phyloP scores from a whole-genome alignment of 2,888 invertebrate species.

The Lymantria monacha region DNA sequence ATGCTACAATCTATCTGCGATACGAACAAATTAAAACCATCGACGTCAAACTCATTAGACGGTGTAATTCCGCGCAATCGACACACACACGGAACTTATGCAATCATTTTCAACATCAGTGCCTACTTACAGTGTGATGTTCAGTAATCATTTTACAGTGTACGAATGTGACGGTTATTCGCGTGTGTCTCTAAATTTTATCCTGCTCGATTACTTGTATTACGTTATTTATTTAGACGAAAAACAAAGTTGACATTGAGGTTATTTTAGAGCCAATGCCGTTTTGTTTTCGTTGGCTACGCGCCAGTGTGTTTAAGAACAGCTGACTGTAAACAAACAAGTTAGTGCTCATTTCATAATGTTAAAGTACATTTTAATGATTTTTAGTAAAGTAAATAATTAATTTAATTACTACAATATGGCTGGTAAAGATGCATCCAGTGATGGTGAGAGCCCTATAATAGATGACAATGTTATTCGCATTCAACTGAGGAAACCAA shows the following conservation, averaged over 20 bases:
- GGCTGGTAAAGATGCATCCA: constrained; percentile 58
- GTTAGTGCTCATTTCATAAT: constrained; percentile 52
- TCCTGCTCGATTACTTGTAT: constrained; percentile 21
- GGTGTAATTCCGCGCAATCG: constrained; percentile 62
- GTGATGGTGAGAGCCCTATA: constrained; percentile 72
- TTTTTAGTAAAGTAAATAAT: background rate
- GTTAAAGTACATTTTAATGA: background rate
- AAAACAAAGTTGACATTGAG: constrained; percentile 80
- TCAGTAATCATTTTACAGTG: constrained; percentile 63
- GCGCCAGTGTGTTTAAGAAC: constrained; percentile 64
- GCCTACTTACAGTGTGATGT: constrained; percentile 57
- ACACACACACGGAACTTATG: constrained; percentile 61
- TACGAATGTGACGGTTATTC: constrained; percentile 51
- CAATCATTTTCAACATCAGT: constrained; percentile 61
- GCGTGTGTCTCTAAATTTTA: constrained; percentile 21
- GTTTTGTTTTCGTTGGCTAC: constrained; percentile 64
- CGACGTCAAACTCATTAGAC: constrained; percentile 61
- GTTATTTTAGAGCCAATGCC: constrained; percentile 73
- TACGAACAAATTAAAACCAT: constrained; percentile 53
- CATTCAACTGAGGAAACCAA: constrained; percentile 83
- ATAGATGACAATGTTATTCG: constrained; percentile 82
- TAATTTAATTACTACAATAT: constrained; percentile 32
- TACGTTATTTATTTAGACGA: constrained; percentile 49
- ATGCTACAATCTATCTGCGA: constrained; percentile 30
- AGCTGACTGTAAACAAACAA: constrained; percentile 80